Conservation (phyloP, 2,888 invertebrate genomes). For the Hololepta plana region DNA sequence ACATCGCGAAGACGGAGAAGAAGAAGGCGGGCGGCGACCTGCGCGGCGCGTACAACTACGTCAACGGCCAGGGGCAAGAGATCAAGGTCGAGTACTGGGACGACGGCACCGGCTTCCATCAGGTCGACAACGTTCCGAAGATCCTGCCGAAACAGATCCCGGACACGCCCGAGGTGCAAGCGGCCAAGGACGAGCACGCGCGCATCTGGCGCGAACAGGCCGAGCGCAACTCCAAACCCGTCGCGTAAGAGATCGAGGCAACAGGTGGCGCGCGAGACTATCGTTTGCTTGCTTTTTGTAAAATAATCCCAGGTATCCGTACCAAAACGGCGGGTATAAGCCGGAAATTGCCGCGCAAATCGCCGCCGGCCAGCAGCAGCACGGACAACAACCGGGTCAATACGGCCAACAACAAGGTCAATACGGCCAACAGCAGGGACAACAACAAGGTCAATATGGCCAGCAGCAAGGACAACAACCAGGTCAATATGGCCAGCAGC, state of each 20-base stretch:
- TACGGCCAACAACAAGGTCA: slow-evolving; percentile 7
- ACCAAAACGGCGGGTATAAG: not conserved
- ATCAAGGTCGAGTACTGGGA: slow-evolving; percentile 56
- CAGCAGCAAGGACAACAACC: slow-evolving; percentile 5
- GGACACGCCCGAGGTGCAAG: slow-evolving; percentile 51
- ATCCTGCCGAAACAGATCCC: slow-evolving; percentile 40
- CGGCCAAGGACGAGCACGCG: slow-evolving; percentile 49
- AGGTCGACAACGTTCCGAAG: slow-evolving; percentile 52
- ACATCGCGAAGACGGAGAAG: slow-evolving; percentile 56
- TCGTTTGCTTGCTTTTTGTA: not conserved
- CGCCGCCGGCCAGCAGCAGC: not conserved
- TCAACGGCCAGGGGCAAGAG: slow-evolving; percentile 36
- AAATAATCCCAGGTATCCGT: not conserved
- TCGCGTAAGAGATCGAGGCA: slow-evolving; percentile 15
- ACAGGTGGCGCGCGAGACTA: not conserved
- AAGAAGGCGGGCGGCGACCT: slow-evolving; percentile 50
- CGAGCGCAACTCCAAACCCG: slow-evolving; percentile 25
- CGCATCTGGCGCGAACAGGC: slow-evolving; percentile 50
- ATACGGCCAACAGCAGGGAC: slow-evolving; percentile 7
- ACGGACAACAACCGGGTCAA: slow-evolving; percentile 2
- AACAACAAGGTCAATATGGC: slow-evolving; percentile 6
- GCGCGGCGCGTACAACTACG: slow-evolving; percentile 53
- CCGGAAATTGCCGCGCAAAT: too few relatives aligned
- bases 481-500: slow-evolving; percentile 3
- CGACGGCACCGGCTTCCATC: slow-evolving; percentile 60